Percentiles rank a stretch among this genome's conserved stretches.
Conservation (phyloP, 2,113 vertebrate species). For the Podarcis cretensis region DNA sequence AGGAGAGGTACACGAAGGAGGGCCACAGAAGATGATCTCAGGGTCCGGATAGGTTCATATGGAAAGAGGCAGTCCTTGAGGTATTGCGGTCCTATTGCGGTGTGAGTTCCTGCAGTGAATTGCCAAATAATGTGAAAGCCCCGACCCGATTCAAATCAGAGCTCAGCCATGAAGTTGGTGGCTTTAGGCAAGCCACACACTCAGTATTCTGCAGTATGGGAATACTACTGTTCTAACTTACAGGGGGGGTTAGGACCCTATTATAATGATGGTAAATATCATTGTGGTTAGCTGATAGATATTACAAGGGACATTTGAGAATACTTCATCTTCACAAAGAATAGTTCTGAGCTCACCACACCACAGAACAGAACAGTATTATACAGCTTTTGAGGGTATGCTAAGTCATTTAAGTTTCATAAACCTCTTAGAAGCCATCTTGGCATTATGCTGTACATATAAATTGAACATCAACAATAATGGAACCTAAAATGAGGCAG, state of each 20-base stretch:
- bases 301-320: not conserved
- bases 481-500: no score
- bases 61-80: no score
- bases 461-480: no score
- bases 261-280: not conserved
- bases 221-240: not conserved
- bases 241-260: not conserved
- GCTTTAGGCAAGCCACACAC: not conserved
- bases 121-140: not conserved
- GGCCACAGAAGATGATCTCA: no score
- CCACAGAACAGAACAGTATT: not conserved
- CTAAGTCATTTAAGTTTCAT: no score
- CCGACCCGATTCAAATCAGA: not conserved
- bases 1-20: no score
- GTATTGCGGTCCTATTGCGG: no score
- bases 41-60: no score
- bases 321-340: not conserved
- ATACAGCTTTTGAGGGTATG: not conserved
- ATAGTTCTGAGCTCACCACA: not conserved
- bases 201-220: not conserved
- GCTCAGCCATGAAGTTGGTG: not conserved
- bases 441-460: no score
- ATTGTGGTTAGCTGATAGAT: not conserved
- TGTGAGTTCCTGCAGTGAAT: not conserved
- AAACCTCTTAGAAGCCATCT: no score